Evolutionary conservation across 2,113 vertebrate genomes (phyloP), one percentile per base, ranked within the genome.

Genomic region (Scytalopus superciliaris): DNA sequence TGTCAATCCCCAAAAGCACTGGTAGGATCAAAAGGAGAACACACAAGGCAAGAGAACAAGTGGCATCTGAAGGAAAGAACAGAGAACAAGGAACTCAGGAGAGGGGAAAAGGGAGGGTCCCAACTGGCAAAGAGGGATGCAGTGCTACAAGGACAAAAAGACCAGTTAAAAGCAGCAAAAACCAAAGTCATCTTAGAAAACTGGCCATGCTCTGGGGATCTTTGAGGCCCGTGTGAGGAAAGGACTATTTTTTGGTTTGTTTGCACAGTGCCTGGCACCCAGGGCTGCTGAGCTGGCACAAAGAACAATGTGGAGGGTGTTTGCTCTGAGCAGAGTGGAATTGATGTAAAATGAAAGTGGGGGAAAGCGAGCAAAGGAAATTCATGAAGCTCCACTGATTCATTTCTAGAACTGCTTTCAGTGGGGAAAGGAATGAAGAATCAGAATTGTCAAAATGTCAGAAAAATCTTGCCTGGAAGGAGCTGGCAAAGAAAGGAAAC

Each of bases 91-190:
- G 57, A 91, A 77, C 19, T 28, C 33, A 69, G 69, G 84, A 81
- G 59, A 14, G 70, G 40, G 55, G 44, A 40, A 40, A 52, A 74
- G 76, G 83, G 67, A 91, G 11, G 68, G 42, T 47, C 88, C 55
- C 67, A 90, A 52, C 35, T 44, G 25, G 70, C 72, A 63, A 77
- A 83, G 45, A 60, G 72, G 68, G 64, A 68, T 6, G 47, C 50
- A 39, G 35, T 3, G 45, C 25, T 78, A 75, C 56, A 22, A n/a
- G 42, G 70, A 94, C 82, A 92, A 53, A 87, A 83, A 52, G 64
- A 57, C 74, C 89, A 87, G 91, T 33, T 87, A 97, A 95, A 93
- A 95, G 87, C 92, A 93, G 94, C 86, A 86, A 68, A 47, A 84
- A 31, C 19, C 37, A 25, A 47, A 45, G n/a, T 4, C 12, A 23